Evolutionary conservation across 2,113 vertebrate genomes (phyloP).

Genomic region (Clarias gariepinus): DNA sequence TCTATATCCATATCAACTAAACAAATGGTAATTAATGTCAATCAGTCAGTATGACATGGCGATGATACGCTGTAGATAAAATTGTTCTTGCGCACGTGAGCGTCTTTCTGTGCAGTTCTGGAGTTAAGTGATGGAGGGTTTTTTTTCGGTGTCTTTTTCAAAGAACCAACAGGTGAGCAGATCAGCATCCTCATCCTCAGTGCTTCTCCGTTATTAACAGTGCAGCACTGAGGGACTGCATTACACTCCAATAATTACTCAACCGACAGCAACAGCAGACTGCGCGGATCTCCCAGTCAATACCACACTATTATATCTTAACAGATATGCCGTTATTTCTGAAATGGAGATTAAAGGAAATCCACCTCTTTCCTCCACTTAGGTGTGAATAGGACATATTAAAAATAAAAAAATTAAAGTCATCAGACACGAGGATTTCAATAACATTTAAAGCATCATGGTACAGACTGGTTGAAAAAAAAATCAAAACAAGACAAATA

Average conservation of each 20-base stretch:
- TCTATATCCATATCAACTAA: not conserved
- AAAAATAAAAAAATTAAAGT: not conserved
- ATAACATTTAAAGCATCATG: not conserved
- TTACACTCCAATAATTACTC: constrained; percentile 16
- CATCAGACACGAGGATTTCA: not conserved
- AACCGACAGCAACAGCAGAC: not conserved
- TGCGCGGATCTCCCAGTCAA: not conserved
- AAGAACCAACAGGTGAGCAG: constrained; percentile 45
- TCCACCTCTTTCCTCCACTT: not conserved
- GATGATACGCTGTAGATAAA: not conserved
- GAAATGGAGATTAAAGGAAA: not conserved
- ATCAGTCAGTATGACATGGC: not conserved
- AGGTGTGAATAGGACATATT: not conserved
- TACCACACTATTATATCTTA: not conserved
- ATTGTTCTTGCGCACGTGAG: not conserved
- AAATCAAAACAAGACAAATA: not conserved
- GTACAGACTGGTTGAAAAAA: not conserved
- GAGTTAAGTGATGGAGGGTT: not conserved
- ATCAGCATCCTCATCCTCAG: constrained; percentile 33
- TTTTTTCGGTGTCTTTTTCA: constrained; percentile 5
- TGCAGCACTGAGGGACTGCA: constrained; percentile 26
- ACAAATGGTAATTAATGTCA: not conserved
- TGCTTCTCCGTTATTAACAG: constrained; percentile 27
- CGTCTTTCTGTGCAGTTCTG: not conserved
- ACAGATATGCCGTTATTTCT: not conserved